Evolutionary conservation across 2,888 invertebrate genomes (phyloP).

Genomic region (Thalpophila matura): DNA sequence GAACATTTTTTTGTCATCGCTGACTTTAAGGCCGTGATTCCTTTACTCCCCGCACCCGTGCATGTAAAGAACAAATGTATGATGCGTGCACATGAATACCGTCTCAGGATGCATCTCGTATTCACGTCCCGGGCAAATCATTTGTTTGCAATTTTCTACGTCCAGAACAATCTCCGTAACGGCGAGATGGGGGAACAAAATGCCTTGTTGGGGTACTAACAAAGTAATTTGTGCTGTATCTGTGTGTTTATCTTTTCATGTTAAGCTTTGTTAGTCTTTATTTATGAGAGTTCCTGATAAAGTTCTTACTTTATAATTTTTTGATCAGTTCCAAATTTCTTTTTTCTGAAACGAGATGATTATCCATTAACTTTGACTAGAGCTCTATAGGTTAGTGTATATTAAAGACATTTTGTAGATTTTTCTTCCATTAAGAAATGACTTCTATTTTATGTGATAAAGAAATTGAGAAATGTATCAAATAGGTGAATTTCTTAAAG

Average conservation of each 20-base stretch:
- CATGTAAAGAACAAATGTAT: constrained; percentile 48
- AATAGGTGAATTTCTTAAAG: background rate
- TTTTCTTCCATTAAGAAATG: no score
- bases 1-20: constrained; percentile 12
- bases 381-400: no score
- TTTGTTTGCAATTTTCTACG: constrained; percentile 58
- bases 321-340: background rate
- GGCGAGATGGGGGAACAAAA: constrained; percentile 34
- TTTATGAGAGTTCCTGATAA: constrained; percentile 11
- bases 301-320: background rate
- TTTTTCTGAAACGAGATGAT: background rate
- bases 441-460: no score
- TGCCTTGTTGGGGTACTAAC: constrained; percentile 41
- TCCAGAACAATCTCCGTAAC: constrained; percentile 49
- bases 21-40: constrained; percentile 22
- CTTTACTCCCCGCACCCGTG: constrained; percentile 10
- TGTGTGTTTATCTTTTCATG: background rate
- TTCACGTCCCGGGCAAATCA: constrained; percentile 47
- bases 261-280: background rate
- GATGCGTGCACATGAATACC: constrained; percentile 52
- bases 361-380: no score
- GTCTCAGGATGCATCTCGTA: constrained; percentile 38
- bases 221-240: constrained; percentile 34
- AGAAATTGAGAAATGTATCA: background rate
- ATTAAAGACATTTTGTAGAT: no score